phyloP scores from a whole-genome alignment of 2,113 vertebrate species.

The Sigmodon hispidus region DNA sequence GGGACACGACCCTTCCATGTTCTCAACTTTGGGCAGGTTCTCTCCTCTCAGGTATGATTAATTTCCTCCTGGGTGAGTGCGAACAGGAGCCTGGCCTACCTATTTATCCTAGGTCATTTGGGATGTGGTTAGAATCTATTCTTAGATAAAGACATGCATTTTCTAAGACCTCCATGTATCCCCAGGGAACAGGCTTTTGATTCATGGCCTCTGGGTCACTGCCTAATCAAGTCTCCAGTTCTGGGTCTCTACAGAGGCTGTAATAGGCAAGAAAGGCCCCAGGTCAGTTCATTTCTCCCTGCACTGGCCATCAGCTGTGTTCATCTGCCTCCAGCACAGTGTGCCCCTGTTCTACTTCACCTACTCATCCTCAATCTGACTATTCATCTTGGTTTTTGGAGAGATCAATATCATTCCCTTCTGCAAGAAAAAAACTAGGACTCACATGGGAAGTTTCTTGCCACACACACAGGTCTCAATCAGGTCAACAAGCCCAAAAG shows the following conservation, averaged over 20 bases:
- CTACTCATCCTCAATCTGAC: neutral
- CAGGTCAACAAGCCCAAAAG: neutral
- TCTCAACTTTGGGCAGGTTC: neutral
- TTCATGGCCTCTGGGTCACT: neutral
- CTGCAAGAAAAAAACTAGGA: neutral
- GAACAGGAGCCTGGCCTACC: neutral
- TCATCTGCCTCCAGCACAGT: neutral
- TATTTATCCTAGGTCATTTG: neutral
- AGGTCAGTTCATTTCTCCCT: neutral
- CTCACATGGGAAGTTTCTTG: too few relatives aligned
- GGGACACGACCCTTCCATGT: accelerated
- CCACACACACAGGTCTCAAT: neutral
- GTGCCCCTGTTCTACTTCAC: neutral
- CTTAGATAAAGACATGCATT: neutral
- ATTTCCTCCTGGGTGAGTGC: too few relatives aligned
- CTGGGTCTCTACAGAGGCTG: neutral
- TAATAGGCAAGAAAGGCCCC: neutral
- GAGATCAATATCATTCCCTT: too few relatives aligned
- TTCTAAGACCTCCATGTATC: neutral
- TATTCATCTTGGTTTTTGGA: neutral
- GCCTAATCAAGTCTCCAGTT: neutral
- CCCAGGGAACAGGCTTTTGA: neutral
- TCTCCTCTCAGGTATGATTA: neutral
- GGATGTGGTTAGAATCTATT: neutral
- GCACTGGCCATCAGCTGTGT: accelerated